Percentiles rank a stretch among this genome's conserved stretches.
These are phyloP conservation scores for Heptranchias perlo DNA, from an alignment of 2,113 vertebrate species.

Conservation along the genomic window DNA sequence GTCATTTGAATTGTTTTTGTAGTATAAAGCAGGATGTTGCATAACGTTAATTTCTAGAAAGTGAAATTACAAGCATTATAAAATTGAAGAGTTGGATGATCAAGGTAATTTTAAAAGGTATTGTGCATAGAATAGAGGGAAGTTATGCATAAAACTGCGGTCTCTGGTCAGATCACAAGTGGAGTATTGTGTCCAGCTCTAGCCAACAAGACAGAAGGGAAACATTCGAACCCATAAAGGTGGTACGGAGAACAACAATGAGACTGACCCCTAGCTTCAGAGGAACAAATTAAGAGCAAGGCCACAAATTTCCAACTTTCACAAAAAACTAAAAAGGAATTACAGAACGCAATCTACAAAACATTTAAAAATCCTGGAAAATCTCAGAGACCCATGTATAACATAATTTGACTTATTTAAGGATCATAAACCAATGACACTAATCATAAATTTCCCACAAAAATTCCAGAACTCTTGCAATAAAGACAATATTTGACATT, in stretches of 20 bases:
- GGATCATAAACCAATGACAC: not conserved
- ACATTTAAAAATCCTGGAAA: not conserved
- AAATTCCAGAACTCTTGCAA: not conserved
- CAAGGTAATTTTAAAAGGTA: not conserved
- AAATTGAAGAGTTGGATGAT: not conserved
- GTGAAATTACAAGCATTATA: not conserved
- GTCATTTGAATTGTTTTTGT: not conserved
- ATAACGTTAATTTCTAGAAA: not conserved
- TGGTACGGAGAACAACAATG: not conserved
- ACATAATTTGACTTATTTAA: not conserved
- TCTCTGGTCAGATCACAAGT: not conserved
- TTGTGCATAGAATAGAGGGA: not conserved
- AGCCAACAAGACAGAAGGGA: not conserved
- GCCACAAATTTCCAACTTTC: not conserved
- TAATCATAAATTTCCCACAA: not conserved
- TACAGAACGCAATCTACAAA: not conserved
- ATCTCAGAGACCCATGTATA: not conserved
- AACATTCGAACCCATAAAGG: not conserved
- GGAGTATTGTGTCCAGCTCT: not conserved
- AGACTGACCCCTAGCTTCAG: not conserved
- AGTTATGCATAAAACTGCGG: not conserved
- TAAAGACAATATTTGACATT: not conserved
- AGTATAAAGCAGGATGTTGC: not conserved
- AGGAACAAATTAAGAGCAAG: not conserved
- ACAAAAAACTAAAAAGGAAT: not conserved